A percentile compares a stretch with the other conserved stretches of the same genome.
These are phyloP conservation scores for Drosophila ercepeae DNA, from an alignment of 1,140 invertebrate genomes.

Conservation along the genomic window DNA sequence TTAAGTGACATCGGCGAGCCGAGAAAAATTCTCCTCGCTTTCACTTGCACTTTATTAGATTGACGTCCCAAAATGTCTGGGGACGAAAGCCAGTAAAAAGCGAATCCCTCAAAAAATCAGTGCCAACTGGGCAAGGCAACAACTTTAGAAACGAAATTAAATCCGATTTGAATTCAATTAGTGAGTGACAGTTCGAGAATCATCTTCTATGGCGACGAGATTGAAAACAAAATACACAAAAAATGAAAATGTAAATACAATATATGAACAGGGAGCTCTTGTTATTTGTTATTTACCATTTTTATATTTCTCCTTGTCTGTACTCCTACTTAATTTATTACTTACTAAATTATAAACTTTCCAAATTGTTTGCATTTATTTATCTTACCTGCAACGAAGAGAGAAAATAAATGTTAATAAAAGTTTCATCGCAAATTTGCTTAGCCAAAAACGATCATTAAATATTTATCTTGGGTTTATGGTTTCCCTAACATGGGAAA, in stretches of 20 bases:
- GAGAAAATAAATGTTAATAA: slow-evolving; percentile 22
- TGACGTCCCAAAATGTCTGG: slow-evolving; percentile 38
- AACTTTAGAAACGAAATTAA: slow-evolving; percentile 49
- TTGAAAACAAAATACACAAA: not conserved
- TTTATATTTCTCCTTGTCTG: not conserved
- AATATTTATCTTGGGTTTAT: slow-evolving; percentile 29
- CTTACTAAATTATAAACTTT: not conserved
- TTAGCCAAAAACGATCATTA: slow-evolving; percentile 25
- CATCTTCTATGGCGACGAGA: not conserved
- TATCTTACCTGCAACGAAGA: slow-evolving; percentile 55
- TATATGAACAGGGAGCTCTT: not conserved
- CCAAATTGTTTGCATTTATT: not conserved
- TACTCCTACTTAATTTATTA: not conserved
- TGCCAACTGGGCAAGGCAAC: slow-evolving; percentile 39
- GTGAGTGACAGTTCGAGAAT: slow-evolving; percentile 16
- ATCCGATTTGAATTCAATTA: slow-evolving; percentile 69
- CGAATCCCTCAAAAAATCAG: slow-evolving; percentile 27
- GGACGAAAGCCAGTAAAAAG: slow-evolving; percentile 24
- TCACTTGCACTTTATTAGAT: slow-evolving; percentile 64
- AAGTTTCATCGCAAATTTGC: slow-evolving; percentile 17
- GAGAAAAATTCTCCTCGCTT: slow-evolving; percentile 35
- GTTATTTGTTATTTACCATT: not conserved
- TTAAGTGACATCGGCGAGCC: slow-evolving; percentile 63
- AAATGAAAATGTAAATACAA: not conserved
- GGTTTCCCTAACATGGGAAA: not conserved